Evolutionary conservation across 2,888 invertebrate genomes (phyloP), one percentile per base, ranked within the genome.

Genomic region (Napeogenes sylphis): DNA sequence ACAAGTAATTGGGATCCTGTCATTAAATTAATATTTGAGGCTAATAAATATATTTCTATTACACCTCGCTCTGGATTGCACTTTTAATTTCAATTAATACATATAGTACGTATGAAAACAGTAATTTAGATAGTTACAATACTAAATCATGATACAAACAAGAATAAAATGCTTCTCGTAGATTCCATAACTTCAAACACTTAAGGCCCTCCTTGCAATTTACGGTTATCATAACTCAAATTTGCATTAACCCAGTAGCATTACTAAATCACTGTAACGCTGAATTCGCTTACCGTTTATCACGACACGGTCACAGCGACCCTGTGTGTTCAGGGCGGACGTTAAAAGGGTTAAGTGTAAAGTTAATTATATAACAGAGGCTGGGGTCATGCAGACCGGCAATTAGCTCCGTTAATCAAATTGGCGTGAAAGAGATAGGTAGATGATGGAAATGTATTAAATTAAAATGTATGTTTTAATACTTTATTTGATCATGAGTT

Each of bases 261-360:
- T 6, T 51, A 30, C 51, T 51, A 51, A 51, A 51, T 51, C 51
- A 51, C 10, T 30, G 21, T 30, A 30, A 4, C 30, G 21, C 51
- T 51, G 51, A 51, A 51, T 51, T 30, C 51, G 51, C 30, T 42
- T 5, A 30, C 30, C 51, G 51, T 51, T 51, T 51, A 61, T 64
- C 56, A 61, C 47, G 54, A 45, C 45, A 32, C 59, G 55, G 62
- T 55, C 58, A 58, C 47, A 54, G 45, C 42, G 61, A 56, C 65
- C 58, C 60, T 56, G 59, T 58, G 61, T 68, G 10, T 30, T 30
- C 30, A 51, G 51, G 30, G 5, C 47, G 14, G 30, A 51, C 8
- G 51, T 64, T 64, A 69, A 68, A 70, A 69, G 70, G 72, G 72
- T 72, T 72, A 71, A 72, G 70, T 69, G 68, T 65, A 65, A 69